Percentiles rank a stretch among this genome's conserved stretches.
Conservation (phyloP, 1,140 invertebrate species). For the Thalassaphorura encarpata region DNA sequence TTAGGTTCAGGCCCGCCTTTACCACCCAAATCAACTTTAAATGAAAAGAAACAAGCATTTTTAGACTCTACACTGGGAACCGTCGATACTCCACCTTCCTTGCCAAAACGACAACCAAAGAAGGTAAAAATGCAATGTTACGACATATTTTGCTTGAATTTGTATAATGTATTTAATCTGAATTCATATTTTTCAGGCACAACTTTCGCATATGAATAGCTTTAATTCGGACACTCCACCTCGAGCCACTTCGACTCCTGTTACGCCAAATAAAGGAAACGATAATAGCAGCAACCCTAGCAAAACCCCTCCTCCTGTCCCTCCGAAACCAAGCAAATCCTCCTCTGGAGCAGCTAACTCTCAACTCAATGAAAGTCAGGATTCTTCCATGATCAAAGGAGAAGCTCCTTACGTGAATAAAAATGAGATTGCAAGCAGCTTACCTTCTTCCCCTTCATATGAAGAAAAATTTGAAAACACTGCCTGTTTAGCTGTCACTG, state of each 20-base stretch:
- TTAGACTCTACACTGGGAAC: neutral
- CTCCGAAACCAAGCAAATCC: conserved; percentile 21
- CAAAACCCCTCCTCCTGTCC: conserved; percentile 23
- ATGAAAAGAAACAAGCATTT: neutral
- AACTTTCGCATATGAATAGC: neutral
- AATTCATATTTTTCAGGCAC: conserved; percentile 4
- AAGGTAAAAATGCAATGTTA: neutral
- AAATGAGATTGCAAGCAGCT: conserved; percentile 1
- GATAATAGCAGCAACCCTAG: too few species aligned
- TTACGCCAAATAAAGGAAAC: too few species aligned
- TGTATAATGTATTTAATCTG: neutral
- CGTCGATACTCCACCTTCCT: conserved; percentile 12
- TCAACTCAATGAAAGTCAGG: too few species aligned
- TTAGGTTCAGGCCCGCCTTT: too few species aligned
- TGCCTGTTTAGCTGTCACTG: too few species aligned
- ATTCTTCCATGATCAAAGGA: too few species aligned
- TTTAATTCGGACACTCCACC: neutral
- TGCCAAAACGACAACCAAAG: conserved; percentile 18
- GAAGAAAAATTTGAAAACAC: neutral
- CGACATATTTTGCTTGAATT: too few species aligned
- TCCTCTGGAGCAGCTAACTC: neutral
- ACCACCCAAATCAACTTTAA: conserved; percentile 4
- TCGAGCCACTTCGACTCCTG: too few species aligned
- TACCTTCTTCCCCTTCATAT: neutral
- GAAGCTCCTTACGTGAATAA: conserved; percentile 14